Base-by-base conservation (phyloP, 2,113 vertebrate genomes). In the Caranx ignobilis region DNA sequence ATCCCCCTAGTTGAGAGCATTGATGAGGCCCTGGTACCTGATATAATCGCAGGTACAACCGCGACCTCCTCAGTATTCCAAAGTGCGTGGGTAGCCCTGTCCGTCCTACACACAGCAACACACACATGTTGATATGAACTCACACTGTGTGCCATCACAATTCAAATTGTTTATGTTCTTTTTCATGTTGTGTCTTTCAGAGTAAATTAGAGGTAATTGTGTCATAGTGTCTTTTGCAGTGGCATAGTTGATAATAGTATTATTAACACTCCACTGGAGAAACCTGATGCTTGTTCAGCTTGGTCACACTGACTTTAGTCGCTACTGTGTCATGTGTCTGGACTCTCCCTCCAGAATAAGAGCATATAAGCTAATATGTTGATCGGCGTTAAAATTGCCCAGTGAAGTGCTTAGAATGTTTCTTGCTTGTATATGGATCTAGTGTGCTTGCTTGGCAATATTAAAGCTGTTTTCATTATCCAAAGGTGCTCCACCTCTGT, bases 401-500 rank as follows among this genome's bases (percentile, higher is more conserved):
- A 67, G 65, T 91, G 77, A 86, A 67, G 35, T 83, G 16, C 79
- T 61, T 71, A 88, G 66, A 71, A 71, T 50, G 26, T 68, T 65
- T 75, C 52, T 81, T 92, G 80, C 68, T 90, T 90, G 21, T 86
- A 3, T 90, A 86, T 86, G 87, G 84, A 59, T 78, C 63, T 71
- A 77, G 78, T 89, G 75, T 86, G 76, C 82, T 86, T 91, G 77
- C 91, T 91, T 91, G 91, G 89, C 90, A 88, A 94, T 93, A 92
- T 94, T 95, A 93, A 95, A 92, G 79, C 84, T 95, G 83, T 94
- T 95, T 94, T 95, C 77, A 34, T 97, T 93, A 92, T 94, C 94
- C 89, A 90, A 96, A 99, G 98, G 97, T 95, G 95, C 97, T 93
- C 97, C 97, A 91, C 96, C 97, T 93, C 95, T 98, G 47, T 96